Percentiles rank a stretch among this genome's conserved stretches.
These are phyloP conservation scores for Mesorhabditis sp. DNA, from an alignment of 2,888 invertebrate species.

Conservation along the genomic window DNA sequence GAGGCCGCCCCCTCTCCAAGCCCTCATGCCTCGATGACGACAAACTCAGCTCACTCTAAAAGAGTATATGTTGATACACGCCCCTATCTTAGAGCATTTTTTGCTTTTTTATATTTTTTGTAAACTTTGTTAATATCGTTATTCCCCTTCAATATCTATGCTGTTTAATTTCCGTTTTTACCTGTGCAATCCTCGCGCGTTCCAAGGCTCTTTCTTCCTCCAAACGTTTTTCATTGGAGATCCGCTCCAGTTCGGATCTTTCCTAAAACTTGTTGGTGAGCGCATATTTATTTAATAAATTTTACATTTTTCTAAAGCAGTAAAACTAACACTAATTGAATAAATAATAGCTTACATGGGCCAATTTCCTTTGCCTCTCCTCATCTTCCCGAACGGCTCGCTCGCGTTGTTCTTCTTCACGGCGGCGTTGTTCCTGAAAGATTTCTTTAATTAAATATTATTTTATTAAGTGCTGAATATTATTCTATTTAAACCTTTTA, in stretches of 20 bases:
- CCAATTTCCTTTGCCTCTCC: background rate
- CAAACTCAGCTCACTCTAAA: slow-evolving; percentile 6
- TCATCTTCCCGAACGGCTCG: background rate
- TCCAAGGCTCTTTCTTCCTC: background rate
- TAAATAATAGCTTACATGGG: background rate
- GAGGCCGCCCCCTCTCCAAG: background rate
- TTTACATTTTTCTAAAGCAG: too few relatives aligned
- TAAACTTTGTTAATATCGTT: too few relatives aligned
- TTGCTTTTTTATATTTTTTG: background rate
- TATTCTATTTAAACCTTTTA: too few relatives aligned
- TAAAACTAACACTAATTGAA: too few relatives aligned
- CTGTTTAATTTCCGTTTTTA: background rate
- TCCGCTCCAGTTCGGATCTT: background rate
- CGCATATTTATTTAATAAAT: too few relatives aligned
- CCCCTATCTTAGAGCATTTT: slow-evolving; percentile 2
- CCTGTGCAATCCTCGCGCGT: background rate
- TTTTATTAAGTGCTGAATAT: too few relatives aligned
- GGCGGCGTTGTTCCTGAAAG: background rate
- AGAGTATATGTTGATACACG: background rate
- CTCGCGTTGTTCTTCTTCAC: slow-evolving; percentile 6
- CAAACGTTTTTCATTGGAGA: background rate
- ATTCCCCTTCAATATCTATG: background rate
- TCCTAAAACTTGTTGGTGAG: background rate
- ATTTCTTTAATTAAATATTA: background rate
- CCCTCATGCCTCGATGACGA: background rate